Evolutionary conservation across 2,113 vertebrate genomes (phyloP).

Genomic region (Condylura cristata): DNA sequence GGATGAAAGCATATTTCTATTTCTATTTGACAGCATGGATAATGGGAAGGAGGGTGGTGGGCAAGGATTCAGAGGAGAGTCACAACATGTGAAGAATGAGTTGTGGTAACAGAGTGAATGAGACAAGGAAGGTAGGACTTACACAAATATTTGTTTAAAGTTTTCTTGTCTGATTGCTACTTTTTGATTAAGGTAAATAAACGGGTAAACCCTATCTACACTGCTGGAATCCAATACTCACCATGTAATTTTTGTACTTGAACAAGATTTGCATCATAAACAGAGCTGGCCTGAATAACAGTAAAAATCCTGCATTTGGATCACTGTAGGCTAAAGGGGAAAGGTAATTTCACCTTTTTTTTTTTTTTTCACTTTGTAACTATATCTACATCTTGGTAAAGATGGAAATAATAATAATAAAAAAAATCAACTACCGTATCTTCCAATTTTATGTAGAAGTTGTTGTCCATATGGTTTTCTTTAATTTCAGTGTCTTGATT

Average conservation of each 20-base stretch:
- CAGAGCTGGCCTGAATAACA: neutral
- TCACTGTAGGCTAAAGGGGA: neutral
- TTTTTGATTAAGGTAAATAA: slow-evolving; percentile 12
- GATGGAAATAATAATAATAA: neutral
- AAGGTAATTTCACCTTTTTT: neutral
- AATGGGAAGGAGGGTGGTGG: neutral
- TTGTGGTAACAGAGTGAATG: neutral
- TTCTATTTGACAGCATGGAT: neutral
- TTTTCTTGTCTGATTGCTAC: neutral
- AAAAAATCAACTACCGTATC: rapidly evolving
- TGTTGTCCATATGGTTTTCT: neutral
- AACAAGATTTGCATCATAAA: neutral
- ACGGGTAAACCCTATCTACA: neutral
- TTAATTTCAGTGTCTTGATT: neutral
- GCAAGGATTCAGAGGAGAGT: too few species aligned
- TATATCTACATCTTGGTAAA: neutral
- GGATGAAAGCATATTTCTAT: neutral
- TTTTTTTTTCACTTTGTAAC: neutral
- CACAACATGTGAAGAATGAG: neutral
- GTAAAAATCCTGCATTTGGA: neutral
- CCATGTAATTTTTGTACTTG: neutral
- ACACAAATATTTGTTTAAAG: neutral
- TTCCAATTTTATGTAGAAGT: neutral
- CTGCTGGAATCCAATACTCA: neutral
- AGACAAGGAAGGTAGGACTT: neutral